Evolutionary conservation across 1,140 invertebrate species (phyloP), one percentile per base, ranked within the genome.

Genomic region (Brachionus koreanus): DNA sequence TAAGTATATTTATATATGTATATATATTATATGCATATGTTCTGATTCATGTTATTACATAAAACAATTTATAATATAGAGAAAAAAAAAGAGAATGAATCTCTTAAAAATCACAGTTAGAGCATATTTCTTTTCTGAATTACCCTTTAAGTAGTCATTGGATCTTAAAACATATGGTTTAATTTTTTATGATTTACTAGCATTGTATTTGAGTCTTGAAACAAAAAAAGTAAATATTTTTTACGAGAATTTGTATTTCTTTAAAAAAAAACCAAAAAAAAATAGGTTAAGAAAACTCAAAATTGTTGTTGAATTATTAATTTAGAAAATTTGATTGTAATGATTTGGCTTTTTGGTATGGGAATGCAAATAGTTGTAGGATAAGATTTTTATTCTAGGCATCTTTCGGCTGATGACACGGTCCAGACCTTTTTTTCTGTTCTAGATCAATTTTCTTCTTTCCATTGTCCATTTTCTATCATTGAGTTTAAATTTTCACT

Each of bases 11-110:
- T 16, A 37, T 19, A 69, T n/a, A 57, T 16, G 4, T 16, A 57
- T 46, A 46, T n/a, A 46, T n/a, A 10, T n/a, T 10, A n/a, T n/a
- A 10, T 13, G 65, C 65, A 69, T 69, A 69, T 69, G 65, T 39
- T 69, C 65, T 69, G 65, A 69, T 69, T 69, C 65, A 69, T 69
- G 65, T 69, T 69, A 69, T 69, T 69, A 69, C 65, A 69, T 69
- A 69, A 69, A 69, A 35, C 65, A 39, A 67, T 69, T 69, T 69
- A 57, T 16, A 23, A 57, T 19, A 10, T 69, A 39, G n/a, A n/a
- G n/a, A n/a, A 37, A 39, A 12, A 63, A 65, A 33, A 65, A 65
- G 10, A 65, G 25, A 65, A 13, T n/a, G 63, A 69, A 69, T 69
- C 65, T 69, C 65, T 39, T 19, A 9, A 37, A 69, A 69, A 39